Evolutionary conservation across 1,140 invertebrate species (phyloP), one percentile per base, ranked within the genome.

Genomic region (Diachasmimorpha longicaudata): DNA sequence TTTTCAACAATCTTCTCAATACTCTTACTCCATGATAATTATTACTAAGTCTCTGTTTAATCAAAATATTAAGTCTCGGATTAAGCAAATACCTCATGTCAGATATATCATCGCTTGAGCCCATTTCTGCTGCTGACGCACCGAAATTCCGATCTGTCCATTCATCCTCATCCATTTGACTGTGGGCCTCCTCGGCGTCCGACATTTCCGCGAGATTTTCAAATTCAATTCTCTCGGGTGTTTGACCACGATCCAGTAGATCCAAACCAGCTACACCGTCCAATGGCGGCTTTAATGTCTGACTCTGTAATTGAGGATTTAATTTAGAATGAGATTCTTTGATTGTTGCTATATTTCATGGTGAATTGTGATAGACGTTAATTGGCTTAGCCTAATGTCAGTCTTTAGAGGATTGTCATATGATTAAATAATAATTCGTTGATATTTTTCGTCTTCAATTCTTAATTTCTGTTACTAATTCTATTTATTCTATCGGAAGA

Each of bases 131-230:
- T 46, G 92, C 90, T 9, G 93, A 94, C 67, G 94, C 93, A 78
- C 95, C 93, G 86, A 96, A 96, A 89, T 97, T 98, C 72, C 95
- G 91, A 80, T 97, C 96, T 0, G 96, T 97, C 96, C 95, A 97
- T 86, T 97, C 96, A 82, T 97, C 96, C 85, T 97, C 96, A 83
- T 97, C 96, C 85, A 96, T 96, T 87, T 95, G 94, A 80, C 93
- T 92, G 13, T 94, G 91, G 0, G 92, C 90, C 80, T 94, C 94
- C 74, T 95, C 94, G 66, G 93, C 90, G 79, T 93, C 90, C n/a
- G 93, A 89, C 90, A 86, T 91, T 81, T 85, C 91, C 81, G 85
- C 93, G 25, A 89, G 87, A 82, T 92, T 93, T 78, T 90, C 91
- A 72, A 95, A 95, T 88, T 95, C 95, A 83, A 96, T 95, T 80